These are phyloP conservation scores for Metopia argyrocephala DNA, from an alignment of 2,888 invertebrate species.

Conservation along the genomic window DNA sequence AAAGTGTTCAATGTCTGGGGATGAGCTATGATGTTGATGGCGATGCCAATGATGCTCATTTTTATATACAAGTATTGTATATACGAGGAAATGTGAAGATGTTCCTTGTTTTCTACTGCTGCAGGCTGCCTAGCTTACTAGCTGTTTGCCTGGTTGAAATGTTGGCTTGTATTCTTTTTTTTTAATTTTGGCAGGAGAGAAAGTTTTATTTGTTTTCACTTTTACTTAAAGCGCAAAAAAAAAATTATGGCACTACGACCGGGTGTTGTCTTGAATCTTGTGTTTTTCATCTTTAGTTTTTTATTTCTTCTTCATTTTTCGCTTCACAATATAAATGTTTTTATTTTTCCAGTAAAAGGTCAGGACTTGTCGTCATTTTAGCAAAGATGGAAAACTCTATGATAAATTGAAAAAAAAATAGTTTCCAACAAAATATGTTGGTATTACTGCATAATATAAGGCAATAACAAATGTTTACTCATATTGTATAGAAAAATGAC, in stretches of 20 bases:
- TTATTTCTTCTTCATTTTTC: not conserved
- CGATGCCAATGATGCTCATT: conserved; percentile 21
- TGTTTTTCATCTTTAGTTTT: conserved; percentile 31
- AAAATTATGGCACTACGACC: conserved; percentile 43
- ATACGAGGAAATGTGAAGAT: conserved; percentile 64
- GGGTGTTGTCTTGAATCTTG: conserved; percentile 56
- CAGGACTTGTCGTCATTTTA: conserved; percentile 58
- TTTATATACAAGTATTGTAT: conserved; percentile 49
- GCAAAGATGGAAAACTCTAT: conserved; percentile 15
- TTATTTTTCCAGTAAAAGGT: conserved; percentile 55
- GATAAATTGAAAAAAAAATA: conserved; percentile 10
- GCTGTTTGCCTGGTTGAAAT: not conserved
- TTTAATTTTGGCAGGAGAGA: conserved; percentile 45
- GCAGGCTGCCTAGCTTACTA: conserved; percentile 7
- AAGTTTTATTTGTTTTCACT: conserved; percentile 63
- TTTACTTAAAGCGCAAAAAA: conserved; percentile 48
- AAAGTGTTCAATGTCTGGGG: conserved; percentile 4
- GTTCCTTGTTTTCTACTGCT: conserved; percentile 61
- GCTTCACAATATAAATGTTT: not conserved
- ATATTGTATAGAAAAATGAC: conserved; percentile 19
- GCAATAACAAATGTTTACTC: conserved; percentile 5
- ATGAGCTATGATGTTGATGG: conserved; percentile 1
- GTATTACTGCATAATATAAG: conserved; percentile 9
- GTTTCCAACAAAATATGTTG: conserved; percentile 9
- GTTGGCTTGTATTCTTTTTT: too few relatives aligned